A percentile compares a stretch with the other conserved stretches of the same genome.
phyloP scores from a whole-genome alignment of 53 echinoderm and acorn worm genomes.

The Holothuria scabra region DNA sequence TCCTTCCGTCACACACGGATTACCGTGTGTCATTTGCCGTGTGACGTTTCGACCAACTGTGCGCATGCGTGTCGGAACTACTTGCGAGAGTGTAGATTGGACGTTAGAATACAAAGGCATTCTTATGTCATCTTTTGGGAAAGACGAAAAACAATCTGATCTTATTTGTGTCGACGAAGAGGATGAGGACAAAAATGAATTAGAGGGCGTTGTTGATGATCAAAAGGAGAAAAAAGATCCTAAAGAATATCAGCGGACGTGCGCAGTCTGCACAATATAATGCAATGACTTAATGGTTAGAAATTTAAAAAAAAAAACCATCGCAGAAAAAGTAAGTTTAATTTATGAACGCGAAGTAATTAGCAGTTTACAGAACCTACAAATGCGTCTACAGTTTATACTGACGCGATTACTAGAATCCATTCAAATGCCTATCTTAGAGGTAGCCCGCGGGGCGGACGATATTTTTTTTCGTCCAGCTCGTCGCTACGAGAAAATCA shows the following conservation, averaged over 20 bases:
- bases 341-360: too few relatives aligned
- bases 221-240: background rate
- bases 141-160: background rate
- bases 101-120: conserved; percentile 34
- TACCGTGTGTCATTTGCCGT: conserved; percentile 26
- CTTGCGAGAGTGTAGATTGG: conserved; percentile 23
- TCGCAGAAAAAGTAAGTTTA: too few relatives aligned
- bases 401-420: too few relatives aligned
- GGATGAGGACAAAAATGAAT: background rate
- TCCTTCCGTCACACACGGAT: conserved; percentile 3
- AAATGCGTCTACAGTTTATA: too few relatives aligned
- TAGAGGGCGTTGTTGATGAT: background rate
- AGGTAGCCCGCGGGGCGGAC: too few relatives aligned
- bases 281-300: too few relatives aligned
- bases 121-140: conserved; percentile 8
- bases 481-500: too few relatives aligned
- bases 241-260: conserved; percentile 11
- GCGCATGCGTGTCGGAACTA: conserved; percentile 22
- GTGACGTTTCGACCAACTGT: conserved; percentile 23
- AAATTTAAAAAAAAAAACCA: too few relatives aligned
- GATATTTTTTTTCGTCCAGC: too few relatives aligned
- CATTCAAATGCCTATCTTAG: too few relatives aligned
- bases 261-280: conserved; percentile 35
- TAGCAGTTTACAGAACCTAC: too few relatives aligned
- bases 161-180: conserved; percentile 5